Conservation (phyloP, 2,113 vertebrate genomes). For the Callochromis pleurospilus region DNA sequence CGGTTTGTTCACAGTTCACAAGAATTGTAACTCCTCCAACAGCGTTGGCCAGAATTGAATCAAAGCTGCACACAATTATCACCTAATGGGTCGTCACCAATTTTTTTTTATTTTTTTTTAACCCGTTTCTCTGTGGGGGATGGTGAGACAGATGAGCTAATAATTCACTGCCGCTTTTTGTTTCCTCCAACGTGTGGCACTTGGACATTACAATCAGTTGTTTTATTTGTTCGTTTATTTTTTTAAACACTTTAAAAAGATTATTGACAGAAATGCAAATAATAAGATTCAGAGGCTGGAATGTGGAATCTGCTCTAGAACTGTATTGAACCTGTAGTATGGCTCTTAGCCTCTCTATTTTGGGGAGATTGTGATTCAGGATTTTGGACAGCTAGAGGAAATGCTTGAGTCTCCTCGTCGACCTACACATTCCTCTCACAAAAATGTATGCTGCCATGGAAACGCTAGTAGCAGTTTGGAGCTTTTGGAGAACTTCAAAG, state of each 20-base stretch:
- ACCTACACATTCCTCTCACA: neutral
- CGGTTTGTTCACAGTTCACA: neutral
- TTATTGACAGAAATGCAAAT: neutral
- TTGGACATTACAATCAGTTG: neutral
- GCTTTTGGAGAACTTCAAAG: conserved; percentile 49
- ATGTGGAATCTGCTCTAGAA: neutral
- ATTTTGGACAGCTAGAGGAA: neutral
- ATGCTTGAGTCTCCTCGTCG: neutral
- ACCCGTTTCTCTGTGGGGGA: neutral
- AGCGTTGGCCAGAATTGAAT: neutral
- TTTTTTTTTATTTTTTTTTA: accelerated
- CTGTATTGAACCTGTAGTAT: neutral
- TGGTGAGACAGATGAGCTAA: neutral
- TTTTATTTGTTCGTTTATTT: neutral
- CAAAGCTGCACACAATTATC: neutral
- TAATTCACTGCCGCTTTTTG: neutral
- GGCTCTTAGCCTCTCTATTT: neutral
- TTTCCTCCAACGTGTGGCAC: neutral
- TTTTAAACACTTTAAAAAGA: neutral
- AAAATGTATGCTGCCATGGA: conserved; percentile 35
- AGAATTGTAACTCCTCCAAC: neutral
- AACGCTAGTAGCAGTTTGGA: conserved; percentile 21
- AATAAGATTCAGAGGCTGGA: neutral
- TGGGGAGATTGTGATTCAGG: neutral
- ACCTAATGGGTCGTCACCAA: neutral